Percentiles rank a stretch among this genome's conserved stretches.
Conservation (phyloP, 2,888 invertebrate genomes). For the Brachyopa scutellaris region DNA sequence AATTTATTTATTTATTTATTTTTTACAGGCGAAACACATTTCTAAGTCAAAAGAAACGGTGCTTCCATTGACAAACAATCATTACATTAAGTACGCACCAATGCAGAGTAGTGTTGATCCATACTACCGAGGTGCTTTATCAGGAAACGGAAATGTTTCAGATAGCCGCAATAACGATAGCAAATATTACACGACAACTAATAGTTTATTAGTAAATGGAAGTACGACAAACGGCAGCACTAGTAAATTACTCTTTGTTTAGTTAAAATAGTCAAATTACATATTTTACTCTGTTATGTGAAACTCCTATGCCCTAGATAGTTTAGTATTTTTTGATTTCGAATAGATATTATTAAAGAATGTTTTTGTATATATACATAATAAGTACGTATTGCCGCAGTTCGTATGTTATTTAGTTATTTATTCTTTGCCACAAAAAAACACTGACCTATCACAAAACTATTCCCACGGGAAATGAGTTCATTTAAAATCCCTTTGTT, state of each 20-base stretch:
- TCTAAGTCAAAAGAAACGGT: slow-evolving; percentile 83
- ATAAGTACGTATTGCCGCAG: too few species aligned
- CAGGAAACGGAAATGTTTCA: slow-evolving; percentile 73
- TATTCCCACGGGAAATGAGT: too few species aligned
- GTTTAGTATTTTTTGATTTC: too few species aligned
- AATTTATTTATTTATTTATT: background rate
- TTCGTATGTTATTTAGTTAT: too few species aligned
- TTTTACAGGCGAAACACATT: slow-evolving; percentile 87
- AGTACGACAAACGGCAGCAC: slow-evolving; percentile 77
- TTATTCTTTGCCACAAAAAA: too few species aligned
- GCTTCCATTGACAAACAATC: slow-evolving; percentile 83
- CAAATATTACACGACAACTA: slow-evolving; percentile 74
- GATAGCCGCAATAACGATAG: slow-evolving; percentile 71
- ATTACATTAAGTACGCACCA: slow-evolving; percentile 80
- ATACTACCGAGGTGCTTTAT: slow-evolving; percentile 75
- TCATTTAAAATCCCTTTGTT: too few species aligned
- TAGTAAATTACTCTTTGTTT: slow-evolving; percentile 80
- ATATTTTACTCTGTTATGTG: too few species aligned
- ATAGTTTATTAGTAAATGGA: slow-evolving; percentile 78
- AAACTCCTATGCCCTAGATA: too few species aligned
- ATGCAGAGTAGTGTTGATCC: slow-evolving; percentile 76
- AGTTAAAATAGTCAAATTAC: slow-evolving; percentile 74
- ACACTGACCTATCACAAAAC: too few species aligned
- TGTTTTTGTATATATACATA: too few species aligned
- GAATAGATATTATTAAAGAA: too few species aligned